Base-by-base conservation (phyloP, 2,888 invertebrate genomes). In the Therioaphis trifolii region DNA sequence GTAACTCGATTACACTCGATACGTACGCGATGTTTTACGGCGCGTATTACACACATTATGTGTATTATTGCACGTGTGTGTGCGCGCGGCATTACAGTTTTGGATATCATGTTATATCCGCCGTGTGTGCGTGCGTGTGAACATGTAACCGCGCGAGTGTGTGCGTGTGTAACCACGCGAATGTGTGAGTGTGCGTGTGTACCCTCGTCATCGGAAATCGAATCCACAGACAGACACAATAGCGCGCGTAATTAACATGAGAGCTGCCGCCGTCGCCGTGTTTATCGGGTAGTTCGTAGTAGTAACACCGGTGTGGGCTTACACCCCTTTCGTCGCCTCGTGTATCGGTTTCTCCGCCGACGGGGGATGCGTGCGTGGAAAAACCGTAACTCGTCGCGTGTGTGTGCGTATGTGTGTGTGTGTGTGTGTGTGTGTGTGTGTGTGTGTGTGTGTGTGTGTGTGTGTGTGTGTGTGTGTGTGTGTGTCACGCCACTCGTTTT, bases 161-260 rank as follows among this genome's bases (percentile, higher is more conserved):
- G 61, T 3, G 24, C 4, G 11, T 29, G 27, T 18, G 14, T 21
- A 11, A 9, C 18, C 40, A 11, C 27, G 35, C n/a, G n/a, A n/a
- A n/a, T n/a, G n/a, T n/a, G n/a, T n/a, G 58, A 4, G 63, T 18
- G 61, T 3, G 24, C 4, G 11, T 29, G 27, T 18, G 14, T 21
- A 11, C 15, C 18, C 40, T 15, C 27, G 35, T 77, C 68, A 27
- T 55, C 68, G 69, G 69, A 79, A 79, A 69, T 79, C 79, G 69
- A 69, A 79, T 29, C 55, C 79, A 69, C 79, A 40, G 43, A 55
- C 69, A 27, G 66, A 24, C 52, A 55, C 79, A 79, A 79, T 58
- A 27, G 69, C 43, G 21, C 79, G 7, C 43, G 55, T 79, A 79
- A 79, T 71, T 71, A 71, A 79, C 69, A 58, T 1, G 52, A 55